A percentile compares a stretch with the other conserved stretches of the same genome.
Evolutionary conservation across 2,888 invertebrate genomes (phyloP).

Genomic region (Lepidocyrtoides sp.): DNA sequence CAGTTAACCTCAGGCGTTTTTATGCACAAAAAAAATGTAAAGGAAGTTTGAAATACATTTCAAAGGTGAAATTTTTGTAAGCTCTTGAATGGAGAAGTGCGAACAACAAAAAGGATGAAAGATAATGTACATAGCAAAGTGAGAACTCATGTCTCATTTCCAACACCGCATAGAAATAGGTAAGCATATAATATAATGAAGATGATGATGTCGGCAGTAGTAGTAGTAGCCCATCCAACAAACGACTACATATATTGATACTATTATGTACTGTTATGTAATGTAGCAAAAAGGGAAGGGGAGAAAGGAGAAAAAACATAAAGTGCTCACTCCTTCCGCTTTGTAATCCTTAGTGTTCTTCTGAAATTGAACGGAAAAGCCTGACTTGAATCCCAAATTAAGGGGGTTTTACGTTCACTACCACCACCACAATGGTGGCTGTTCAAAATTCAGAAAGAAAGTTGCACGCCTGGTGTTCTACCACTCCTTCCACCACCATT

Average conservation of each 20-base stretch:
- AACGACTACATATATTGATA: slow-evolving; percentile 18
- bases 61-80: not conserved
- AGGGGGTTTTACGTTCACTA: slow-evolving; percentile 51
- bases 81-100: not conserved
- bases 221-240: slow-evolving; percentile 3
- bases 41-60: not conserved
- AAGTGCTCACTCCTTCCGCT: slow-evolving; percentile 63
- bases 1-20: too few species aligned
- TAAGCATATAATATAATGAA: not conserved
- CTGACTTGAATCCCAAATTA: slow-evolving; percentile 78
- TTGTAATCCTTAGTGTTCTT: slow-evolving; percentile 78
- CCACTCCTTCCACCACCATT: not conserved
- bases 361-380: slow-evolving; percentile 81
- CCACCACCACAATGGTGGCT: not conserved
- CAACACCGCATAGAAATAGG: not conserved
- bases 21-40: too few species aligned
- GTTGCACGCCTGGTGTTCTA: slow-evolving; percentile 34
- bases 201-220: not conserved
- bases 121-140: not conserved
- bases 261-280: not conserved
- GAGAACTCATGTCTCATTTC: not conserved
- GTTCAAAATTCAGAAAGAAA: slow-evolving; percentile 45
- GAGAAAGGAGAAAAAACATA: slow-evolving; percentile 34
- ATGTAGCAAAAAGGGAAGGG: slow-evolving; percentile 12
- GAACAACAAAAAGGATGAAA: slow-evolving; percentile 6